Conservation (phyloP, 2,797 vertebrate species). For the Pristis pectinata region DNA sequence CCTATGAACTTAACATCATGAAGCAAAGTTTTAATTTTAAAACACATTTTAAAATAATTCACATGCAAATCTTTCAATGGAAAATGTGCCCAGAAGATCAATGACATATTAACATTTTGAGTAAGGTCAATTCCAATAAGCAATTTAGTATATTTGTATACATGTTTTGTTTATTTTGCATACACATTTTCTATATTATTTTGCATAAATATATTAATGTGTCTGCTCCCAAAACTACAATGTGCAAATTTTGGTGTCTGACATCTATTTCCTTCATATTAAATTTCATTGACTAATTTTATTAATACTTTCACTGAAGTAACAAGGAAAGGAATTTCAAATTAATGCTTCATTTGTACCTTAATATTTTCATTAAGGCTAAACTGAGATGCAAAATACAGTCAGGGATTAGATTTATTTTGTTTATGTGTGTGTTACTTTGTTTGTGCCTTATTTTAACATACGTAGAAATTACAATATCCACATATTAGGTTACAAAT, state of each 20-base stretch:
- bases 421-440: not conserved
- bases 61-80: not conserved
- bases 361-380: not conserved
- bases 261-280: not conserved
- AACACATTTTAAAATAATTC: not conserved
- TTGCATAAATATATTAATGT: not conserved
- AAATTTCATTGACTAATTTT: not conserved
- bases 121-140: not conserved
- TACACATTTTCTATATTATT: not conserved
- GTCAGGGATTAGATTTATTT: not conserved
- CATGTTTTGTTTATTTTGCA: not conserved
- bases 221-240: not conserved
- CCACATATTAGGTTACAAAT: not conserved
- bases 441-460: not conserved
- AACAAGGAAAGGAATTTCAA: not conserved
- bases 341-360: not conserved
- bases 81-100: not conserved
- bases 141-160: not conserved
- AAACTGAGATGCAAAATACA: not conserved
- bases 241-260: not conserved
- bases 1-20: not conserved
- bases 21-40: not conserved
- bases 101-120: not conserved
- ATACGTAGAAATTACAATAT: not conserved
- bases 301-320: not conserved